A percentile compares a stretch with the other conserved stretches of the same genome.
These are phyloP conservation scores for Aporrectodea caliginosa DNA, from an alignment of 1,140 invertebrate genomes.

Conservation along the genomic window DNA sequence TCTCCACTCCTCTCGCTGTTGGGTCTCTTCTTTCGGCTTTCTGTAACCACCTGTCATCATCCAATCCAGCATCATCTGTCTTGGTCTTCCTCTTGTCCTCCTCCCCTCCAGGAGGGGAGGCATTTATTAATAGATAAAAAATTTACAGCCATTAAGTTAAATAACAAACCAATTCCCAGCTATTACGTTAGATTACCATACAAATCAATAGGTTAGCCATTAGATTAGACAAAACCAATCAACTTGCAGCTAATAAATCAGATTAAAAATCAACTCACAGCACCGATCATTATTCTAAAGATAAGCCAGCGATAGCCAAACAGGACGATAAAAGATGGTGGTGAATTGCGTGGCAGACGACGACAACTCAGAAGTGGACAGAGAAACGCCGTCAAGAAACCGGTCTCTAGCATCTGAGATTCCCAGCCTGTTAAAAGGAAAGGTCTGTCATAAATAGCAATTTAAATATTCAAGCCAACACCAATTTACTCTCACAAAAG, in stretches of 20 bases:
- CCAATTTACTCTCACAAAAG: no score
- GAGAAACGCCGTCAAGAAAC: conserved; percentile 55
- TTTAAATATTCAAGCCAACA: no score
- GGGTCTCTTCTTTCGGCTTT: no score
- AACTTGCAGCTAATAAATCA: background rate
- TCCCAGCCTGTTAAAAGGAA: conserved; percentile 54
- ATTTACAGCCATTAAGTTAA: background rate
- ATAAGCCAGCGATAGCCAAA: conserved; percentile 55
- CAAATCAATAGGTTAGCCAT: background rate
- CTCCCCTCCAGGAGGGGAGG: no score
- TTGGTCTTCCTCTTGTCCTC: no score
- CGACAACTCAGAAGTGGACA: conserved; percentile 51
- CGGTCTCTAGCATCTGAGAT: conserved; percentile 57
- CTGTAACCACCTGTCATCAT: no score
- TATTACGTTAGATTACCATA: background rate
- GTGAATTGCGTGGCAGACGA: conserved; percentile 46
- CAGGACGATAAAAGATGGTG: conserved; percentile 48
- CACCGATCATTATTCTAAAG: conserved; percentile 58
- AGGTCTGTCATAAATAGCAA: no score
- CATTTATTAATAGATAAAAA: no score
- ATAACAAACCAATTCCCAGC: background rate
- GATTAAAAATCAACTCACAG: conserved; percentile 44
- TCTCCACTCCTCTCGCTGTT: no score
- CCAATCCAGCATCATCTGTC: no score
- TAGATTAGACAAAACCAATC: background rate